Evolutionary conservation across 1,140 invertebrate species (phyloP), one percentile per base, ranked within the genome.

Genomic region (Tetramorium simillimum): DNA sequence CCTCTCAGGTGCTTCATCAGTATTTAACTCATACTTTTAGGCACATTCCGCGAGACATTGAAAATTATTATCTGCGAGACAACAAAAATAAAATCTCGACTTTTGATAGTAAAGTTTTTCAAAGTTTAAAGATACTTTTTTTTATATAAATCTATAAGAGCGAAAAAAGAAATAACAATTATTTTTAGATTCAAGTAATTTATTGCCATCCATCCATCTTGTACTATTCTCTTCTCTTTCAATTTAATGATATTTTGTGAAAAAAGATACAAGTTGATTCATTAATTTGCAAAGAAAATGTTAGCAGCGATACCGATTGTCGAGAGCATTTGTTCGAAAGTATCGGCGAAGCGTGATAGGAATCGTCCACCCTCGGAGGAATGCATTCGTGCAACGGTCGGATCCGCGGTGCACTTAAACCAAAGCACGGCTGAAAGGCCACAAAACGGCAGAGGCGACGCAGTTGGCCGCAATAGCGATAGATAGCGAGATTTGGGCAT

Each of bases 391-490:
- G 40, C 67, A 46, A 60, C 46, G 51, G 56, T 60, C 69, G 62
- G 53, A 81, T 69, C 62, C 40, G 56, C 14, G 53, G 9, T 75
- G 28, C 53, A 75, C 80, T 84, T 84, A 84, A 73, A 75, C 80
- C 69, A 62, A 84, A 84, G 80, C 53, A 9, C 69, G 56, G 24
- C 28, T 84, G 80, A 73, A 73, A 78, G 82, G 72, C 73, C 46
- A 85, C 72, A 78, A 85, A 85, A 85, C 62, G 80, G 63, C 65
- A 85, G 86, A 88, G 69, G 80, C 88, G 84, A 86, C 77, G 88
- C 88, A 89, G 88, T 89, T 89, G 88, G 84, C 76, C 76, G 88
- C 88, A 86, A 86, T 70, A 56, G 85, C 88, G 88, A 89, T 89
- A 89, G 88, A 89, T 89, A 89, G 88, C 43, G 88, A 87, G 72